These are phyloP conservation scores for Eriosoma lanigerum DNA, from an alignment of 1,140 invertebrate species.

Conservation along the genomic window DNA sequence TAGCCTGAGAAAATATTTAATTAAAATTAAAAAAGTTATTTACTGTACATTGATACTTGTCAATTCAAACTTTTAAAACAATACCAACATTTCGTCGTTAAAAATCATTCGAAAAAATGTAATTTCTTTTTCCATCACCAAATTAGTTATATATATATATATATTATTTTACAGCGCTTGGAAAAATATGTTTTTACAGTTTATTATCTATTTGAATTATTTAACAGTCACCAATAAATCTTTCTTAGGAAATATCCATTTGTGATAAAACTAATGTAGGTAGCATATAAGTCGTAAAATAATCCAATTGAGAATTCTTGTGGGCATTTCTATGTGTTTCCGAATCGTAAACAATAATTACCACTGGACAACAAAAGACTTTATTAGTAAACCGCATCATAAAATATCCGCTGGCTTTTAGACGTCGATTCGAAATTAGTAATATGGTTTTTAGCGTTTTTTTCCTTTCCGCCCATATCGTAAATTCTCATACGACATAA, in stretches of 20 bases:
- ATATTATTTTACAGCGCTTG: neutral
- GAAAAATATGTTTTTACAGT: too few species aligned
- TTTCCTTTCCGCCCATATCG: neutral
- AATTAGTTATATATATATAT: neutral
- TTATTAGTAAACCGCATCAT: conserved; percentile 3
- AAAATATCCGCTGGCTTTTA: neutral
- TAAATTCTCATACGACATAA: neutral
- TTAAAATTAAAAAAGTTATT: too few species aligned
- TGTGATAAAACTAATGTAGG: conserved; percentile 18
- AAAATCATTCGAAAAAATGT: conserved; percentile 5
- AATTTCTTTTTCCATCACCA: neutral
- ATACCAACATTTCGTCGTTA: neutral
- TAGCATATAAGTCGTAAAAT: conserved; percentile 25
- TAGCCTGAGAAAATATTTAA: too few species aligned
- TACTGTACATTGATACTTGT: too few species aligned
- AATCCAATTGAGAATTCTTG: conserved; percentile 12
- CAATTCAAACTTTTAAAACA: too few species aligned
- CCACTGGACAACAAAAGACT: conserved; percentile 16
- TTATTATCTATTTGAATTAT: conserved; percentile 6
- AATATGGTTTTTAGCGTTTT: neutral
- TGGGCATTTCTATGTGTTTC: neutral
- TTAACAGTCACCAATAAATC: conserved; percentile 9
- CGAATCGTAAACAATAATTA: conserved; percentile 28
- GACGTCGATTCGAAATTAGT: conserved; percentile 12
- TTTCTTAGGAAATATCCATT: neutral